Evolutionary conservation across 2,797 vertebrate species (phyloP).

Genomic region (Cossypha heuglini): DNA sequence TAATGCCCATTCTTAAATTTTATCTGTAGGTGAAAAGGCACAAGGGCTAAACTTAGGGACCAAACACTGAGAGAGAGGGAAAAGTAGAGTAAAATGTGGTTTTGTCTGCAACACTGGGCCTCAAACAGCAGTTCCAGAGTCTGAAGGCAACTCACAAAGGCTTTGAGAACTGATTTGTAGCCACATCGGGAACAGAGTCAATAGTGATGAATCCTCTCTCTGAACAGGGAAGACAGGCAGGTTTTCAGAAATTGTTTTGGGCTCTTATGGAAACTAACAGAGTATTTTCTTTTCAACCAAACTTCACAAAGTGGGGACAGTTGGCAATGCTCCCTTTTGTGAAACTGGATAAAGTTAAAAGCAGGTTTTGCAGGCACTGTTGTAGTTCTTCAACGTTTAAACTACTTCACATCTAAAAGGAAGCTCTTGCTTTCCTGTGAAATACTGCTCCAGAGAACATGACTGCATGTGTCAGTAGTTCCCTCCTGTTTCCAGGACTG

Average conservation of each 20-base stretch:
- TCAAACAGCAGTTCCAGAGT: background rate
- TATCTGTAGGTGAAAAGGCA: background rate
- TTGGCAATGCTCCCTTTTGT: background rate
- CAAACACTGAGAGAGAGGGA: background rate
- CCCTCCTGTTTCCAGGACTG: background rate
- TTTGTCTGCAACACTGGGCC: background rate
- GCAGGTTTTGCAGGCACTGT: background rate
- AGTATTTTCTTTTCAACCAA: background rate
- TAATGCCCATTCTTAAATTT: background rate
- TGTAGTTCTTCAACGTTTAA: background rate
- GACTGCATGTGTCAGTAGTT: background rate
- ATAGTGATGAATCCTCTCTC: background rate
- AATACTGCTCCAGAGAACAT: background rate
- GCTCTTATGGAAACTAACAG: background rate
- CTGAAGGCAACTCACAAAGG: background rate
- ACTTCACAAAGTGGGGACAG: background rate
- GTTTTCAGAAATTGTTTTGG: background rate
- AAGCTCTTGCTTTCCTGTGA: background rate
- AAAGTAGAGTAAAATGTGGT: background rate
- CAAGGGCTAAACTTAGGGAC: background rate
- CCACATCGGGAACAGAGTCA: background rate
- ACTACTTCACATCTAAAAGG: background rate
- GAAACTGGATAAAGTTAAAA: background rate
- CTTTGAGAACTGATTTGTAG: background rate
- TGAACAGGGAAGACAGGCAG: background rate